These are phyloP conservation scores for Rhizoglyphus robini DNA, from an alignment of 1,140 invertebrate genomes.

Conservation along the genomic window DNA sequence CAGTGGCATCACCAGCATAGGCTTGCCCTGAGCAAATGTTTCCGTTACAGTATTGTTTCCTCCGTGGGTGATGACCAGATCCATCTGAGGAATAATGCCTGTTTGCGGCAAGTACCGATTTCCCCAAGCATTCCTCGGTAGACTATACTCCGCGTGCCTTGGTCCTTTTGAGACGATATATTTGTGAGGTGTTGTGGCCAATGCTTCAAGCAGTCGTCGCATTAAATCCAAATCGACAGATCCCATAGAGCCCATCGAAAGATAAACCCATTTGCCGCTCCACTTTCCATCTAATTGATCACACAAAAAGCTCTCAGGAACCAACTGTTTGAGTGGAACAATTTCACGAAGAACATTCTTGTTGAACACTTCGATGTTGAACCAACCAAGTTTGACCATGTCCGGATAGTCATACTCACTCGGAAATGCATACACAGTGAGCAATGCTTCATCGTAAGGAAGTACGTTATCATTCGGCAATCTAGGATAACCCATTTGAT, in stretches of 20 bases:
- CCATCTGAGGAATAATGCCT: too few relatives aligned
- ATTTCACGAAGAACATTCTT: background rate
- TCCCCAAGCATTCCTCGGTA: slow-evolving; percentile 19
- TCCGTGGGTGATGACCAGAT: too few relatives aligned
- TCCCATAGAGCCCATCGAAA: slow-evolving; percentile 20
- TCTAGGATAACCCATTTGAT: background rate
- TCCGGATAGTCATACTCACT: background rate
- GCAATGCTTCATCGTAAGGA: background rate
- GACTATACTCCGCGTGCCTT: background rate
- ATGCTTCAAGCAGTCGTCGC: background rate
- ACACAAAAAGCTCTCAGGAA: background rate
- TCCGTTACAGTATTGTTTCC: too few relatives aligned
- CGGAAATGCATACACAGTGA: background rate
- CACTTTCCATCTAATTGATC: background rate
- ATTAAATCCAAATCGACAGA: slow-evolving; percentile 23
- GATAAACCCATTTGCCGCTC: slow-evolving; percentile 17
- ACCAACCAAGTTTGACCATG: background rate
- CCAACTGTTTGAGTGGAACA: background rate
- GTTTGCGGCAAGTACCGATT: too few relatives aligned
- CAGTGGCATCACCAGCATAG: too few relatives aligned
- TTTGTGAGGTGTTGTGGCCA: background rate
- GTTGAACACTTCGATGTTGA: slow-evolving; percentile 1
- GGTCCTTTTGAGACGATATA: slow-evolving; percentile 20
- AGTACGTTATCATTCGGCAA: background rate
- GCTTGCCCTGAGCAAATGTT: too few relatives aligned